phyloP scores from a whole-genome alignment of 1,140 invertebrate species.

The Planococcus citri region DNA sequence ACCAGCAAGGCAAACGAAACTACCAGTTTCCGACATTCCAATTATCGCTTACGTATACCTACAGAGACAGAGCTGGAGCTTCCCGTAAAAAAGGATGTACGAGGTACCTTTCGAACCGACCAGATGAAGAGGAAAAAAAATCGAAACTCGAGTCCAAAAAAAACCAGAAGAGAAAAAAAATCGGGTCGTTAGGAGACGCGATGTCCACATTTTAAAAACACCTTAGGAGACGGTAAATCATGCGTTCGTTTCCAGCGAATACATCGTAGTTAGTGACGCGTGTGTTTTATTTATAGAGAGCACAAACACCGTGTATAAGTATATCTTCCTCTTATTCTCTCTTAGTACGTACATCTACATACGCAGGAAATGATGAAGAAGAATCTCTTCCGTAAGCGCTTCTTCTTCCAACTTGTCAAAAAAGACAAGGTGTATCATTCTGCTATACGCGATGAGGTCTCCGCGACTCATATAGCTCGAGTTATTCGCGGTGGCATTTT shows the following conservation, averaged over 20 bases:
- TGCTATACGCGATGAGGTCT: no score
- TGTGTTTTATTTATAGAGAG: constrained; percentile 13
- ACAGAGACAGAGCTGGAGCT: not conserved
- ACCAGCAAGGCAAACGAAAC: no score
- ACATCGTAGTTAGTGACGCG: constrained; percentile 8
- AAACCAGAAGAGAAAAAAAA: no score
- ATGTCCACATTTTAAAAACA: not conserved
- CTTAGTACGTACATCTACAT: no score
- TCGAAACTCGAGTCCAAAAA: no score
- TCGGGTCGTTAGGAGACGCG: constrained; percentile 6
- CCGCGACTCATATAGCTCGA: no score
- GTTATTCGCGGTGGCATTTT: no score
- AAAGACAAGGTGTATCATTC: no score
- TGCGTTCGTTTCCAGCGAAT: constrained; percentile 16
- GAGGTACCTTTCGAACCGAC: not conserved
- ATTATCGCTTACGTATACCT: not conserved
- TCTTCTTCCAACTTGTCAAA: not conserved
- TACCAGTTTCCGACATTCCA: not conserved
- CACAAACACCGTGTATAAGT: not conserved
- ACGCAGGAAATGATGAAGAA: not conserved
- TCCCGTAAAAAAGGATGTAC: not conserved
- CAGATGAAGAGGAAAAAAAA: not conserved
- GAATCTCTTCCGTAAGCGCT: not conserved
- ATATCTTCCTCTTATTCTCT: no score
- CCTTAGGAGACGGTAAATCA: not conserved